Conservation (phyloP, 2,797 vertebrate genomes). For the Cheirogaleus major region DNA sequence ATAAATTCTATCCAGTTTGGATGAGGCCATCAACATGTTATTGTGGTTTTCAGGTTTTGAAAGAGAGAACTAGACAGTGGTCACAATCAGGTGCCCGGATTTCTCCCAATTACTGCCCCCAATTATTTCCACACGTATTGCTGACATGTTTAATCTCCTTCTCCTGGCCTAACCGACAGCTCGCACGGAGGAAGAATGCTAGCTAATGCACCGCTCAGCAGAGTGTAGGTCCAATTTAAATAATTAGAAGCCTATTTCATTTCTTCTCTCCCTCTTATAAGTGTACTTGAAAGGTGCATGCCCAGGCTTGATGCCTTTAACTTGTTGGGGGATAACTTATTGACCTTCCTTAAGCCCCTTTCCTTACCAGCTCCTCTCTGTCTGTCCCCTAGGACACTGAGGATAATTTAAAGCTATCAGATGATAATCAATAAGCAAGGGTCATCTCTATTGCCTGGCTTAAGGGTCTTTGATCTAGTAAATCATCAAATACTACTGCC, state of each 20-base stretch:
- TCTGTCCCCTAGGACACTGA: constrained; percentile 17
- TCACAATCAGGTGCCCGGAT: background rate
- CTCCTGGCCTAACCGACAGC: constrained; percentile 47
- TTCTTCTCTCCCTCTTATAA: constrained; percentile 59
- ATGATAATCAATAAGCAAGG: constrained; percentile 65
- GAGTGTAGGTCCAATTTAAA: constrained; percentile 67
- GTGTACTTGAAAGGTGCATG: constrained; percentile 39
- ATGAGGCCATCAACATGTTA: constrained; percentile 45
- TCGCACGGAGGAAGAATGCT: background rate
- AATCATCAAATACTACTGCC: constrained; percentile 16
- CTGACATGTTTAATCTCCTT: constrained; percentile 73
- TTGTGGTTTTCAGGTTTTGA: constrained; percentile 61
- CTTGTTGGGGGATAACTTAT: constrained; percentile 14
- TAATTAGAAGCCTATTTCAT: constrained; percentile 69
- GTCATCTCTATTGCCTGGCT: constrained; percentile 48
- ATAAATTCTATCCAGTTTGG: constrained; percentile 46
- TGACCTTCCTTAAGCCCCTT: constrained; percentile 47
- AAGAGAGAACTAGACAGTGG: constrained; percentile 38
- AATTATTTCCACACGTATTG: constrained; percentile 73
- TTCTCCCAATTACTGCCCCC: constrained; percentile 71
- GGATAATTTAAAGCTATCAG: constrained; percentile 61
- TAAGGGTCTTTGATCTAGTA: constrained; percentile 57
- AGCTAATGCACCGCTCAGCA: constrained; percentile 55
- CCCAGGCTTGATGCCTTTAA: constrained; percentile 8
- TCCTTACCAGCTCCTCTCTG: constrained; percentile 21